A percentile compares a stretch with the other conserved stretches of the same genome.
Evolutionary conservation across 2,113 vertebrate species (phyloP).

Genomic region (Pogona vitticeps): DNA sequence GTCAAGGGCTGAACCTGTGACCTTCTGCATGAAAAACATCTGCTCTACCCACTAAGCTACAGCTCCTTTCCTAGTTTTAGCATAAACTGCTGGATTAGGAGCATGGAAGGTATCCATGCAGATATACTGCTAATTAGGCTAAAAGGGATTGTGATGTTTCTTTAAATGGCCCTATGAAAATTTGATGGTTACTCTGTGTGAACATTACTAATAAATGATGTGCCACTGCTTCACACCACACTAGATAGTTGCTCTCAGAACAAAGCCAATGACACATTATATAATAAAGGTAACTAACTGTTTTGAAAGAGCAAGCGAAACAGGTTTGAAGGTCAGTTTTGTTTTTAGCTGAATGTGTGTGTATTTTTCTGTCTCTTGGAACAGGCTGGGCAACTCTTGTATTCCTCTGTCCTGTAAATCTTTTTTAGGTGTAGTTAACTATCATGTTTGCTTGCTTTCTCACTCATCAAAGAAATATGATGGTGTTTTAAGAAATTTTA

Average conservation of each 20-base stretch:
- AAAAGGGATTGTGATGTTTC: neutral
- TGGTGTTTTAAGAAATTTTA: neutral
- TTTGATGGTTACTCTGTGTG: slow-evolving; percentile 29
- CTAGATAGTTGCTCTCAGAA: slow-evolving; percentile 46
- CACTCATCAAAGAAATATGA: neutral
- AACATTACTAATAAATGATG: slow-evolving; percentile 25
- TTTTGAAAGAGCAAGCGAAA: neutral
- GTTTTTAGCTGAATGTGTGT: neutral
- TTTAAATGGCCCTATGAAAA: neutral
- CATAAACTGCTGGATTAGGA: neutral
- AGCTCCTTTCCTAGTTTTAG: neutral
- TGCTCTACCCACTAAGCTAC: neutral
- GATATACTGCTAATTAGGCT: neutral
- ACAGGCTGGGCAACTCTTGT: neutral
- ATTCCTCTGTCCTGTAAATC: neutral
- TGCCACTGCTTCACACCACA: neutral
- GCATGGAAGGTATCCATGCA: neutral
- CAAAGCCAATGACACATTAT: neutral
- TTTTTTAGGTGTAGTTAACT: neutral
- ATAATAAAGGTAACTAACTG: fast-evolving
- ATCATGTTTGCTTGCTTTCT: neutral
- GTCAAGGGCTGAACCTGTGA: too few species aligned
- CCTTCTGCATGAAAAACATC: too few species aligned
- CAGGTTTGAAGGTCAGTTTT: slow-evolving; percentile 7
- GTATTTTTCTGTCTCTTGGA: slow-evolving; percentile 22